Evolutionary conservation across 2,888 invertebrate species (phyloP).

Genomic region (Chaetoderma sp.): DNA sequence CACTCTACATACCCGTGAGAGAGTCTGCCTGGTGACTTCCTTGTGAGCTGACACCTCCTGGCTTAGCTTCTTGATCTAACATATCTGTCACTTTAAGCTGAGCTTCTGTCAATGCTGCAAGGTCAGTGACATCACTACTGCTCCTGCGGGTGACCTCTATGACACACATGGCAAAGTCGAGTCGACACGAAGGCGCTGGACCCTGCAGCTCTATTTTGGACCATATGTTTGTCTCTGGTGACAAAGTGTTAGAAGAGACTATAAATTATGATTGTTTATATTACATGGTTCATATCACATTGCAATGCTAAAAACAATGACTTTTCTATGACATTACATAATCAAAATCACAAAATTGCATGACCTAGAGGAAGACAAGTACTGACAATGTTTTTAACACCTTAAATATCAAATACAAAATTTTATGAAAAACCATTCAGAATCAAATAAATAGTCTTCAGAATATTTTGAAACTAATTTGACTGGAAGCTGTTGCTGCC

Average conservation of each 20-base stretch:
- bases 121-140: slow-evolving; percentile 10
- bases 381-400: no score
- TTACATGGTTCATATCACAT: not conserved
- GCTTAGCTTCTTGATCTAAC: slow-evolving; percentile 51
- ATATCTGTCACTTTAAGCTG: no score
- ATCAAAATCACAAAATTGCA: no score
- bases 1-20: no score
- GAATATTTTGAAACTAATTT: no score
- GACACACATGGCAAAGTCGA: slow-evolving; percentile 66
- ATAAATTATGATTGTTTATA: not conserved
- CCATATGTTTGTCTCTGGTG: slow-evolving; percentile 56
- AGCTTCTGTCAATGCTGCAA: slow-evolving; percentile 45
- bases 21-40: no score
- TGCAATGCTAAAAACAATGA: no score
- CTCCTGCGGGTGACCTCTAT: slow-evolving; percentile 45
- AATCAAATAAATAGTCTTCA: no score
- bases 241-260: no score
- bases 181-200: slow-evolving; percentile 61
- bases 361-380: no score
- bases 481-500: no score
- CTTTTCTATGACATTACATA: no score
- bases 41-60: slow-evolving; percentile 54
- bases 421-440: not conserved
- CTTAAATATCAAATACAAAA: not conserved
- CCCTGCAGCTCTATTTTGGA: slow-evolving; percentile 56